Conservation (phyloP, 2,888 invertebrate genomes). For the Microplitis manilae region DNA sequence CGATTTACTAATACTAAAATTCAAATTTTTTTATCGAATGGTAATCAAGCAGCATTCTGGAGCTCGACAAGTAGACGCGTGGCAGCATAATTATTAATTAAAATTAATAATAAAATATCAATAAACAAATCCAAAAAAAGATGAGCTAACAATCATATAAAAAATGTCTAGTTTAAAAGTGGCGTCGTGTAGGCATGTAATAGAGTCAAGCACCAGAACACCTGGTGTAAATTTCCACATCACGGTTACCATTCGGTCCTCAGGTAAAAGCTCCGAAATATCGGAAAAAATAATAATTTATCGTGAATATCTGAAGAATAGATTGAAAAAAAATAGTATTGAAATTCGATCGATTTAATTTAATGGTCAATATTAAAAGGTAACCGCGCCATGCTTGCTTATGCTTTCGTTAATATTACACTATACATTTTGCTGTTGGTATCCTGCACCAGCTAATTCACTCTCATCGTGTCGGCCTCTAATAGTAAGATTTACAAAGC, state of each 20-base stretch:
- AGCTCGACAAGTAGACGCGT: too few species aligned
- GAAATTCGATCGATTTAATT: slow-evolving; percentile 4
- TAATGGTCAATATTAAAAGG: slow-evolving; percentile 17
- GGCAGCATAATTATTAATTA: too few species aligned
- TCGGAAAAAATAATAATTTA: not conserved
- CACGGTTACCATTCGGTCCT: not conserved
- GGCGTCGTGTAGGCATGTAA: not conserved
- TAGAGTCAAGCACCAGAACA: not conserved
- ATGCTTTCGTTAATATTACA: slow-evolving; percentile 36
- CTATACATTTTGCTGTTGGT: not conserved
- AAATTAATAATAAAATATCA: not conserved
- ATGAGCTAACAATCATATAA: not conserved
- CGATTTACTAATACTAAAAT: too few species aligned
- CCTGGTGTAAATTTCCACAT: not conserved
- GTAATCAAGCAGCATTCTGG: too few species aligned
- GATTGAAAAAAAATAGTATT: slow-evolving; percentile 18
- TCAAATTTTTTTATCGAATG: too few species aligned
- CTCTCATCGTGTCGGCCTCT: slow-evolving; percentile 52
- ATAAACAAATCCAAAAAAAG: not conserved
- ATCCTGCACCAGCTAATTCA: not conserved
- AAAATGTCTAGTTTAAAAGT: not conserved
- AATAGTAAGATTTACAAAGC: slow-evolving; percentile 46
- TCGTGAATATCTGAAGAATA: not conserved
- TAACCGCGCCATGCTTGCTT: slow-evolving; percentile 62
- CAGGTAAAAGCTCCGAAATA: not conserved